A percentile compares a stretch with the other conserved stretches of the same genome.
Conservation (phyloP, 2,888 invertebrate genomes). For the Meta bourneti region DNA sequence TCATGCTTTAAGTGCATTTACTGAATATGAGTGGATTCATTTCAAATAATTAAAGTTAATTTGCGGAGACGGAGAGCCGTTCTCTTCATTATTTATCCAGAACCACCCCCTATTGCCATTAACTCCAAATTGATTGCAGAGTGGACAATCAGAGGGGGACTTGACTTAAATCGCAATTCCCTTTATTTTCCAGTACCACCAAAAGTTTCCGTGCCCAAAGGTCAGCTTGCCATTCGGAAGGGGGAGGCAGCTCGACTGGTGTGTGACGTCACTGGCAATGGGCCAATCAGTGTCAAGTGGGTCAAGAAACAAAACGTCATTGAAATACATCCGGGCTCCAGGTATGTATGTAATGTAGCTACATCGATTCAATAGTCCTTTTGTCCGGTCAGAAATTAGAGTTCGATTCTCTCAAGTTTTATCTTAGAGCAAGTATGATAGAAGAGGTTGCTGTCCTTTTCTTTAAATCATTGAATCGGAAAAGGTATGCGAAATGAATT, state of each 20-base stretch:
- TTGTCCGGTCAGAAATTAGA: neutral
- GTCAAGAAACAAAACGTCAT: constrained; percentile 71
- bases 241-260: constrained; percentile 70
- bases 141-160: neutral
- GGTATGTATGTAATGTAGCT: constrained; percentile 42
- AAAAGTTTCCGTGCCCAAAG: constrained; percentile 64
- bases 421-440: neutral
- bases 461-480: too few relatives aligned
- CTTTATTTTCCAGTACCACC: constrained; percentile 66
- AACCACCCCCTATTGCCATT: neutral
- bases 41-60: too few relatives aligned
- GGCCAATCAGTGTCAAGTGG: constrained; percentile 74
- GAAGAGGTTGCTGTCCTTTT: too few relatives aligned
- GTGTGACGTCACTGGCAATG: constrained; percentile 73
- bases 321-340: constrained; percentile 73
- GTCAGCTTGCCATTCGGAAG: constrained; percentile 69
- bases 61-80: too few relatives aligned
- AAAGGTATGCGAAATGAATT: too few relatives aligned
- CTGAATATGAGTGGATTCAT: too few relatives aligned
- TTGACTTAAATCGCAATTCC: neutral
- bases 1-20: too few relatives aligned
- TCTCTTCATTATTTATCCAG: neutral
- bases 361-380: constrained; percentile 32
- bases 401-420: neutral
- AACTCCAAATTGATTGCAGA: neutral